These are phyloP conservation scores for Kradibia gibbosae DNA, from an alignment of 1,140 invertebrate species.

Conservation along the genomic window DNA sequence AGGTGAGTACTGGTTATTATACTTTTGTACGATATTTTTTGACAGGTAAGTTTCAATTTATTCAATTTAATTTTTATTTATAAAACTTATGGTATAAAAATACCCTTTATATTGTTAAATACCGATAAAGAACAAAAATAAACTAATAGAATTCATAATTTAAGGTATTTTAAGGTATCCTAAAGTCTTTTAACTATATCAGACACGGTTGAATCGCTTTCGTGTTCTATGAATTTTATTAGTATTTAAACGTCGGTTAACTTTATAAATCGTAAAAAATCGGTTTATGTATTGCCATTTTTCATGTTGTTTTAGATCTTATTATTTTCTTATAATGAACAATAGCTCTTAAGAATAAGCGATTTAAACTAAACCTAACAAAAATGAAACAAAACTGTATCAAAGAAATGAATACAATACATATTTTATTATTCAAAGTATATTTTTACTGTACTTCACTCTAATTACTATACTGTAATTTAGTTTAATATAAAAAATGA, in stretches of 20 bases:
- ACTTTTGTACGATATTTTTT: neutral
- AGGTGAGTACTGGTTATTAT: slow-evolving; percentile 14
- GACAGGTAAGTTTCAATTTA: neutral
- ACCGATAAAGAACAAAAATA: neutral
- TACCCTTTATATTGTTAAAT: neutral
- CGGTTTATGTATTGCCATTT: neutral
- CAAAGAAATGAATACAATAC: too few species aligned
- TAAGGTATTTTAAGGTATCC: neutral
- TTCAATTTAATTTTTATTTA: neutral
- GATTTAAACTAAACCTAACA: neutral
- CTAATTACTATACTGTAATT: too few species aligned
- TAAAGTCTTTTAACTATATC: neutral
- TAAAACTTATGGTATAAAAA: neutral
- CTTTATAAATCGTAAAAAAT: neutral
- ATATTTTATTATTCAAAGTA: too few species aligned
- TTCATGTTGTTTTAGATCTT: neutral
- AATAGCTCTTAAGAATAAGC: too few species aligned
- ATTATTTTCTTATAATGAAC: neutral
- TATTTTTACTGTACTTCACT: too few species aligned
- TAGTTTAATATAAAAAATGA: too few species aligned
- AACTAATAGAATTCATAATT: neutral
- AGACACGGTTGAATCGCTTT: neutral
- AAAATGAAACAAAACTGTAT: too few species aligned
- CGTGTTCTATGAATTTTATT: neutral
- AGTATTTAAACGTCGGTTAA: slow-evolving; percentile 4